Percentiles rank a stretch among this genome's conserved stretches.
phyloP scores from a whole-genome alignment of 92 coral and sea anemone species.

The Micromussa lordhowensis region DNA sequence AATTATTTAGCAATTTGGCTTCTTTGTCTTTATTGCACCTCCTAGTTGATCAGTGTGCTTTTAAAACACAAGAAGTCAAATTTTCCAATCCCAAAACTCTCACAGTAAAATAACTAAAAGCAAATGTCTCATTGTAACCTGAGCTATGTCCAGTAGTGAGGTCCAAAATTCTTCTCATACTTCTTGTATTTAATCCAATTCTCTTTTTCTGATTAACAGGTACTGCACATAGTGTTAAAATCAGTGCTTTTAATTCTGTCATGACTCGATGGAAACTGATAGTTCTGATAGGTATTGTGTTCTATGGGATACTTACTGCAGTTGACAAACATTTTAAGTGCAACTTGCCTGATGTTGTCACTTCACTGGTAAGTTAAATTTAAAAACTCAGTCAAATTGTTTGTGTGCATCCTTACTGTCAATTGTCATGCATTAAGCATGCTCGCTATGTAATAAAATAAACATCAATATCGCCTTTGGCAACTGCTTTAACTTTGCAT shows the following conservation, averaged over 20 bases:
- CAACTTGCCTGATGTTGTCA: neutral
- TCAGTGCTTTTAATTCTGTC: neutral
- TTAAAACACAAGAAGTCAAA: no score
- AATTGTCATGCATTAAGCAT: no score
- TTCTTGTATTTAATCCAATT: neutral
- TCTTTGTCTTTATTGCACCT: no score
- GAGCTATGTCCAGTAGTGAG: neutral
- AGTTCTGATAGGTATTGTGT: neutral
- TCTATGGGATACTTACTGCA: neutral
- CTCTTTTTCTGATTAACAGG: neutral
- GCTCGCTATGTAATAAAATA: no score
- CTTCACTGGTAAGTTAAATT: conserved; percentile 21
- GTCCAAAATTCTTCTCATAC: neutral
- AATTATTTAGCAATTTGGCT: no score
- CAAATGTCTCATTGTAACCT: neutral
- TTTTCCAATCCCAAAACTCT: no score
- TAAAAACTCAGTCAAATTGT: no score
- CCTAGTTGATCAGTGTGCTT: no score
- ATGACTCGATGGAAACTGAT: conserved; percentile 9
- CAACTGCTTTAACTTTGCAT: no score
- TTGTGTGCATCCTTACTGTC: no score
- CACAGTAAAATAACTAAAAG: no score
- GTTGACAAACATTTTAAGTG: conserved; percentile 16
- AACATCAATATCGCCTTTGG: no score
- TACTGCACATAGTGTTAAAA: neutral